These are phyloP conservation scores for Eurois occulta DNA, from an alignment of 2,888 invertebrate genomes.

Conservation along the genomic window DNA sequence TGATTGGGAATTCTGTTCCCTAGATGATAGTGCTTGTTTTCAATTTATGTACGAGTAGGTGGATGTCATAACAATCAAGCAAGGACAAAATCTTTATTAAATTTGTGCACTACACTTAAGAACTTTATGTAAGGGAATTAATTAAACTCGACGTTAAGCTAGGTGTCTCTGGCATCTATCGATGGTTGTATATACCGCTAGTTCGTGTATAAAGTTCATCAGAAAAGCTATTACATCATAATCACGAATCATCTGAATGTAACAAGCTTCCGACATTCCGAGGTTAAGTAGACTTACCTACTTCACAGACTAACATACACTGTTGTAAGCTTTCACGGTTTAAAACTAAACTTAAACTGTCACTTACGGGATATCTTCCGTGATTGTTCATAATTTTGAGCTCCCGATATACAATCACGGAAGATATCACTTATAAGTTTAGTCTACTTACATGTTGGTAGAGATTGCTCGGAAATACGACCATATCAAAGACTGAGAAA, in stretches of 20 bases:
- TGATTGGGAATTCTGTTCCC: constrained; percentile 37
- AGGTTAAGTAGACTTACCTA: no score
- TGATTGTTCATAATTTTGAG: no score
- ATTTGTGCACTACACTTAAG: neutral
- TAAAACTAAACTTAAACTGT: no score
- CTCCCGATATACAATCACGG: no score
- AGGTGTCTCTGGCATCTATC: neutral
- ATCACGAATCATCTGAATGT: constrained; percentile 41
- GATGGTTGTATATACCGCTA: constrained; percentile 11
- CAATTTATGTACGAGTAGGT: constrained; percentile 11
- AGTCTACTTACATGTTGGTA: neutral
- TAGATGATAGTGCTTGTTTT: constrained; percentile 7
- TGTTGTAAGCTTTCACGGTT: no score
- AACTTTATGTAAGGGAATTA: neutral
- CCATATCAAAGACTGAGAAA: neutral
- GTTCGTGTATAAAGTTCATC: constrained; percentile 19
- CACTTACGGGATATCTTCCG: no score
- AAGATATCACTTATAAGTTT: no score
- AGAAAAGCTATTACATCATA: constrained; percentile 43
- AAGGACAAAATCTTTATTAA: constrained; percentile 2
- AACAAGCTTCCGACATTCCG: constrained; percentile 30
- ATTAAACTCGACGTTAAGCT: neutral
- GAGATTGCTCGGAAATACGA: neutral
- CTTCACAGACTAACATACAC: no score
- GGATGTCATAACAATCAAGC: constrained; percentile 9